Evolutionary conservation across 2,888 invertebrate species (phyloP).

Genomic region (Syrphus vitripennis): DNA sequence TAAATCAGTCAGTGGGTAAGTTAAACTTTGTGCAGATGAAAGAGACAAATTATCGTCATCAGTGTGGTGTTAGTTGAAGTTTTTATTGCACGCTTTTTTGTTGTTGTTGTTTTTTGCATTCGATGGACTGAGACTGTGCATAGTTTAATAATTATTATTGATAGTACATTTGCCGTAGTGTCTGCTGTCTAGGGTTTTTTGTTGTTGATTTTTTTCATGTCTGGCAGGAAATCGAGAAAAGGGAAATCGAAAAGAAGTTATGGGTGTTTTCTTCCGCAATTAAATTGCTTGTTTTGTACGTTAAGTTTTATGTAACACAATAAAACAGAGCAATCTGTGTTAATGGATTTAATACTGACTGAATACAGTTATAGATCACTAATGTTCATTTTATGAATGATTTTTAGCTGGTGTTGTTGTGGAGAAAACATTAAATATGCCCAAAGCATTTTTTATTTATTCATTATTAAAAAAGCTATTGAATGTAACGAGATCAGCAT

Average conservation of each 20-base stretch:
- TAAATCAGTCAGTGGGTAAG: constrained; percentile 57
- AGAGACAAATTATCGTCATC: constrained; percentile 42
- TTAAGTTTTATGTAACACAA: not conserved
- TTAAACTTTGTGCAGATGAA: not conserved
- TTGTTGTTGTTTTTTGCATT: not conserved
- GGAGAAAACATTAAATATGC: too few relatives aligned
- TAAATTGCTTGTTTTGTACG: constrained; percentile 17
- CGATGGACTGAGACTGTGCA: constrained; percentile 45
- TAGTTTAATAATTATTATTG: constrained; percentile 53
- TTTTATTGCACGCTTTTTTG: constrained; percentile 27
- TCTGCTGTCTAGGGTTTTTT: not conserved
- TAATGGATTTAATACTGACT: not conserved
- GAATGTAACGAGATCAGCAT: too few relatives aligned
- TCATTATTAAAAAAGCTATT: too few relatives aligned
- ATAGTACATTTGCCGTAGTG: constrained; percentile 4
- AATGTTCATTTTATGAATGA: not conserved
- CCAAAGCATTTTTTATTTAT: too few relatives aligned
- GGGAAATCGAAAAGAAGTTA: constrained; percentile 59
- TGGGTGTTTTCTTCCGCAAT: constrained; percentile 58
- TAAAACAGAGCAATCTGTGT: not conserved
- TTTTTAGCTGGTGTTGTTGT: not conserved
- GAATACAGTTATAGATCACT: not conserved
- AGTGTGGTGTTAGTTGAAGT: not conserved
- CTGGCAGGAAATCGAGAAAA: constrained; percentile 57
- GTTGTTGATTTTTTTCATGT: not conserved